Base-by-base conservation (phyloP, 2,113 vertebrate genomes). In the Pipa parva region DNA sequence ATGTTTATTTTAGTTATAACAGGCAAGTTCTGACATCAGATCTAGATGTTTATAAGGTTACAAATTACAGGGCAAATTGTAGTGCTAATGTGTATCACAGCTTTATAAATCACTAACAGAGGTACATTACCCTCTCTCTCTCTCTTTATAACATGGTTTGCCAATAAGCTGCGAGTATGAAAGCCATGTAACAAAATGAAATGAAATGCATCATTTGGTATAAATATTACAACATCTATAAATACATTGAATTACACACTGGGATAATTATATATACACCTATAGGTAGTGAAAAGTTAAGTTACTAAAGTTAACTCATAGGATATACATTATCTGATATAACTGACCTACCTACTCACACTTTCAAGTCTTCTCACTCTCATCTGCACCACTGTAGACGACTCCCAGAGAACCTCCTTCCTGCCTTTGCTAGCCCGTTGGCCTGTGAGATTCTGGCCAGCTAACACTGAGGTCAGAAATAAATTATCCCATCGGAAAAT, bases 361-460 rank as follows among this genome's bases (percentile, higher is more conserved):
- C 80, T 76, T 70, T 88, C 78, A 15, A 95, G 75, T 1, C 51
- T 79, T 60, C 81, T 71, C 64, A 85, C 76, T 76, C 85, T 70
- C 27, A 80, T 79, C 74, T 87, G 63, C 70, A 93, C 68, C 3
- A 94, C 81, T n/a, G 80, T 26, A 1, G 84, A 15, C 0, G 60
- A 4, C 65, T 95, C 92, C 28, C 46, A 56, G 26, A 95, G 85
- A 24, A 64, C 5, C 1, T 83, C 73, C 54, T 80, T 89, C 71
- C 76, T 90, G 48, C 89, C 88, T 65, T 81, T 87, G 64, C 73
- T 73, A 1, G 63, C 80, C 20, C 84, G 84, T 26, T 78, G 42
- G 0, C 92, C 91, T 0, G 67, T 78, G 62, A 89, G 42, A 7
- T 92, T 93, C 74, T 92, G 91, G 0, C 92, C 91, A 70, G 78